A percentile compares a stretch with the other conserved stretches of the same genome.
Evolutionary conservation across 2,797 vertebrate species (phyloP).

Genomic region (Neosalanx taihuensis): DNA sequence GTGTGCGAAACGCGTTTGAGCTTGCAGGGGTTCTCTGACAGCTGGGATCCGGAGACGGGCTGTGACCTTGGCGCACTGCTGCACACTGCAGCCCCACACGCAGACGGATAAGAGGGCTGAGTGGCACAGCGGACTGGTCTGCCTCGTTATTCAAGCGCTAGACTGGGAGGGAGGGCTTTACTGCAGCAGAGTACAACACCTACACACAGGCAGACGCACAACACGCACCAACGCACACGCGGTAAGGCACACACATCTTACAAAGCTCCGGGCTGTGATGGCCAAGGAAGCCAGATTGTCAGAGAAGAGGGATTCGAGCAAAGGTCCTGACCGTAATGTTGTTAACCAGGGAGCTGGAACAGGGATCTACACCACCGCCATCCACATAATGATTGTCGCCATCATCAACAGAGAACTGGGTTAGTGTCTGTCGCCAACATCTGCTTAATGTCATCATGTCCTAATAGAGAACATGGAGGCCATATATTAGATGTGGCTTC

Average conservation of each 20-base stretch:
- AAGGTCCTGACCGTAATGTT: slow-evolving; percentile 12
- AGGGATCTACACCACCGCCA: slow-evolving; percentile 11
- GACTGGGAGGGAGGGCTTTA: not conserved
- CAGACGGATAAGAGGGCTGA: not conserved
- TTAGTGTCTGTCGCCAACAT: slow-evolving; percentile 1
- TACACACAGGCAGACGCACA: not conserved
- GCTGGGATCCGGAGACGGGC: not conserved
- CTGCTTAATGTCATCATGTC: not conserved
- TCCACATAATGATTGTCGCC: not conserved
- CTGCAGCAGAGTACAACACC: slow-evolving; percentile 16
- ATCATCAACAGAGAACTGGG: not conserved
- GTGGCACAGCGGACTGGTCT: not conserved
- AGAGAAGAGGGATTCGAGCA: slow-evolving; percentile 5
- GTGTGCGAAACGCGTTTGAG: not conserved
- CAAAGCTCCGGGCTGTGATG: too few relatives aligned
- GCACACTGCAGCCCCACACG: not conserved
- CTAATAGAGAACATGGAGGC: not conserved
- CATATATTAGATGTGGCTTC: not conserved
- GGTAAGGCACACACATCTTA: not conserved
- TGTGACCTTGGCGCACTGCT: not conserved
- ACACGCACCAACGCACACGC: not conserved
- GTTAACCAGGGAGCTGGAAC: slow-evolving; percentile 26
- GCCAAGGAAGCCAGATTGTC: not conserved
- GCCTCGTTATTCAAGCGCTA: not conserved
- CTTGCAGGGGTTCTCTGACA: not conserved